phyloP scores from a whole-genome alignment of 1,140 invertebrate species.

The Rhopalosiphum maidis region DNA sequence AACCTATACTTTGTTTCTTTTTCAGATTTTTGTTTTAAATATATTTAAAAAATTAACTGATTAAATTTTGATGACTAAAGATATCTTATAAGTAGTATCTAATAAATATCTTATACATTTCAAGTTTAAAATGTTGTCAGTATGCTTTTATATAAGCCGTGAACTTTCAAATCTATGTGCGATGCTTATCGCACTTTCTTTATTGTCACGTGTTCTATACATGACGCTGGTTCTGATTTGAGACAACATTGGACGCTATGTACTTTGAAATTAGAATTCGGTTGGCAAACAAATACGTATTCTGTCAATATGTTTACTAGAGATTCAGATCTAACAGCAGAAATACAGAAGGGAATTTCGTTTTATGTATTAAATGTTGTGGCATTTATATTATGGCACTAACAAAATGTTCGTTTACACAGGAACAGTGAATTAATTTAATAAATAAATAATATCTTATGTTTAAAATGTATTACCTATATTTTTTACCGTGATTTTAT shows the following conservation, averaged over 20 bases:
- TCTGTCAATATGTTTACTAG: background rate
- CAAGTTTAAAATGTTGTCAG: background rate
- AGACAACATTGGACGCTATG: background rate
- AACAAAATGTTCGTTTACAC: background rate
- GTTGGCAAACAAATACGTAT: background rate
- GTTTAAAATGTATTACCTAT: background rate
- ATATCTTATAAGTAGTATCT: background rate
- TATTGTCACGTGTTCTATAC: background rate
- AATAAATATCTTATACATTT: too few species aligned
- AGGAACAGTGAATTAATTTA: background rate
- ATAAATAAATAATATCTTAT: background rate
- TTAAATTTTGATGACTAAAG: background rate
- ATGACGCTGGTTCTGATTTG: background rate
- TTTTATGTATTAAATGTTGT: conserved; percentile 4
- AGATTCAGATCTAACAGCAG: background rate
- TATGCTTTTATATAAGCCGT: background rate
- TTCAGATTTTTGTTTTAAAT: background rate
- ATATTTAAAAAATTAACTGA: background rate
- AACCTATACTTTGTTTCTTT: background rate
- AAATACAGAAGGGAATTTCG: background rate
- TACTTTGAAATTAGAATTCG: conserved; percentile 13
- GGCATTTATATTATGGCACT: background rate
- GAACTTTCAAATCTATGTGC: background rate
- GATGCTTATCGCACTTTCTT: background rate
- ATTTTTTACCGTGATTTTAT: background rate